A percentile compares a stretch with the other conserved stretches of the same genome.
Conservation (phyloP, 2,797 vertebrate genomes). For the Gymnocypris eckloni region DNA sequence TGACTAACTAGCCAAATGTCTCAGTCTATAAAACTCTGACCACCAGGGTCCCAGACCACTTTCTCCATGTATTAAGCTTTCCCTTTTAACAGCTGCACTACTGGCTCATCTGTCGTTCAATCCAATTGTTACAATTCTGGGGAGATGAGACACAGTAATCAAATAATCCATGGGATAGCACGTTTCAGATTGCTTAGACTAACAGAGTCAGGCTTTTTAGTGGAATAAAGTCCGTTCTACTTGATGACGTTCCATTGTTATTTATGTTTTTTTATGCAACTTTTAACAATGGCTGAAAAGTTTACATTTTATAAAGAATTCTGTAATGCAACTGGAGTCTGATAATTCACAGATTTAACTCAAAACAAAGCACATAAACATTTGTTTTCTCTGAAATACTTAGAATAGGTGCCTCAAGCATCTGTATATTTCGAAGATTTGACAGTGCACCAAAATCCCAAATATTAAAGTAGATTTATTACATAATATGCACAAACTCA, state of each 20-base stretch:
- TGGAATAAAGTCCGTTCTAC: background rate
- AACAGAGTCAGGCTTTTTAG: background rate
- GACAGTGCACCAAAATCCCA: background rate
- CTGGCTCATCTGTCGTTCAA: background rate
- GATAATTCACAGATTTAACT: background rate
- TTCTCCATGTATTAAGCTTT: background rate
- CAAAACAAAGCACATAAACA: background rate
- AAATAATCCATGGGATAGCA: background rate
- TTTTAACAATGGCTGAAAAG: background rate
- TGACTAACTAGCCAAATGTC: conserved; percentile 3
- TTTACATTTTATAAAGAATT: background rate
- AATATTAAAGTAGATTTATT: background rate
- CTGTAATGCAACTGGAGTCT: background rate
- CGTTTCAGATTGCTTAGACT: background rate
- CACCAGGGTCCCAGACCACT: background rate
- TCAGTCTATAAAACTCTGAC: conserved; percentile 7
- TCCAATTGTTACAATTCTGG: background rate
- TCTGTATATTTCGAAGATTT: background rate
- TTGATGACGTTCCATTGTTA: background rate
- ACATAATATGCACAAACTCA: background rate
- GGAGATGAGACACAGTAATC: background rate
- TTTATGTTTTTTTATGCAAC: background rate
- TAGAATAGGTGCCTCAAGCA: background rate
- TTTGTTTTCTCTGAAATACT: background rate
- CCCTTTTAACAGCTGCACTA: background rate